Evolutionary conservation across 2,113 vertebrate species (phyloP).

Genomic region (Carassius gibelio): DNA sequence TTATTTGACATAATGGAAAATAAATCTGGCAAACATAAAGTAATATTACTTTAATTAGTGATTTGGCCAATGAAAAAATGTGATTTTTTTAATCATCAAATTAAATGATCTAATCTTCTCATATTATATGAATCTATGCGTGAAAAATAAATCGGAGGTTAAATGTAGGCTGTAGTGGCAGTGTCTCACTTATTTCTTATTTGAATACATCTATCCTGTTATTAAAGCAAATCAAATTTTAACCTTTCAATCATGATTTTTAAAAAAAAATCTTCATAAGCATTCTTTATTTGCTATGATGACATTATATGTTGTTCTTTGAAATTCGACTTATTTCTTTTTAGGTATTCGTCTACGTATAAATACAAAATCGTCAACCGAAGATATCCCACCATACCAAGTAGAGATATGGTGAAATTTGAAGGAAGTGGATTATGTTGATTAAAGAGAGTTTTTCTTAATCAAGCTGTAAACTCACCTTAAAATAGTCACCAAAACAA

Average conservation of each 20-base stretch:
- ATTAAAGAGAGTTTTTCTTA: neutral
- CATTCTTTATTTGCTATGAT: neutral
- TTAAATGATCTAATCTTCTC: neutral
- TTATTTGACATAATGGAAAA: no score
- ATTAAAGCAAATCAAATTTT: neutral
- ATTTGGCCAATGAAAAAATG: neutral
- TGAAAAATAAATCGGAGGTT: neutral
- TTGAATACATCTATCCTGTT: neutral
- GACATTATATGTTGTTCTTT: neutral
- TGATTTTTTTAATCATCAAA: neutral
- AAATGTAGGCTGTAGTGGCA: neutral
- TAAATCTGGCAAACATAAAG: neutral
- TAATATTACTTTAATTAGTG: neutral
- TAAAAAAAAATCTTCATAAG: neutral
- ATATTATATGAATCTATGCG: neutral
- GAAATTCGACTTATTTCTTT: neutral
- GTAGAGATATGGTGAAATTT: neutral
- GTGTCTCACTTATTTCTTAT: neutral
- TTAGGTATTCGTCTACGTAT: neutral
- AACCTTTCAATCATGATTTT: neutral
- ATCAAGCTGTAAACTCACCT: slow-evolving; percentile 51
- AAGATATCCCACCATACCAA: neutral
- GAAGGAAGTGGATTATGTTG: neutral
- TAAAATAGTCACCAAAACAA: slow-evolving; percentile 67
- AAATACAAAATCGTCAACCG: neutral